Conservation (phyloP, 2,888 invertebrate species). For the Macrosiphum euphorbiae region DNA sequence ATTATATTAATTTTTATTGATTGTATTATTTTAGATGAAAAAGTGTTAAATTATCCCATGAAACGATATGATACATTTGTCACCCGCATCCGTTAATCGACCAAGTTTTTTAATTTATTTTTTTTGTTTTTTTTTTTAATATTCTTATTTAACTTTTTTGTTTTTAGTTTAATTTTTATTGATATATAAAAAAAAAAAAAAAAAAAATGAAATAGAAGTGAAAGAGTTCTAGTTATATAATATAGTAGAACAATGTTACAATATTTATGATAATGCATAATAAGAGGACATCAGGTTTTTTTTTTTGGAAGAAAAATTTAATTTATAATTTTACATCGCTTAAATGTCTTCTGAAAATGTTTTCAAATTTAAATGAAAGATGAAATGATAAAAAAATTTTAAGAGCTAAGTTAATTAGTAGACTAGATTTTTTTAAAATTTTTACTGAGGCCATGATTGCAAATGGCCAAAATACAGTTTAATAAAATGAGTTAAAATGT, state of each 20-base stretch:
- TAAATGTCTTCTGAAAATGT: background rate
- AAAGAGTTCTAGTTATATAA: background rate
- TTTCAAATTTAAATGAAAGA: background rate
- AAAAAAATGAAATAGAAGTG: background rate
- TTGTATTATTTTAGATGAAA: slow-evolving; percentile 38
- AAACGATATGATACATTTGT: slow-evolving; percentile 22
- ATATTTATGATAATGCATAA: background rate
- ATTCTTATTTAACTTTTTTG: slow-evolving; percentile 50
- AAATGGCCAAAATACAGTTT: slow-evolving; percentile 30
- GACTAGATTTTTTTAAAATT: slow-evolving; percentile 24
- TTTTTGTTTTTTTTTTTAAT: slow-evolving; percentile 26
- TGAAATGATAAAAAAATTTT: background rate
- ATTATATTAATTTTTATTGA: slow-evolving; percentile 47
- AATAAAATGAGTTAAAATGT: slow-evolving; percentile 24
- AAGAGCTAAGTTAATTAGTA: background rate
- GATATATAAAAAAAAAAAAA: background rate
- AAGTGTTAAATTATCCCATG: background rate
- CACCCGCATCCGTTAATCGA: slow-evolving; percentile 28
- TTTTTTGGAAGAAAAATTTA: background rate
- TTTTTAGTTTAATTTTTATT: slow-evolving; percentile 47
- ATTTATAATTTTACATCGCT: slow-evolving; percentile 13
- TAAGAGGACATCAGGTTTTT: slow-evolving; percentile 6
- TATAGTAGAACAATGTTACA: background rate
- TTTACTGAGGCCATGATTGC: slow-evolving; percentile 43
- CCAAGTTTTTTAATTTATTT: slow-evolving; percentile 48